Base-by-base conservation (phyloP, 1,140 invertebrate genomes). In the Patella vulgata region DNA sequence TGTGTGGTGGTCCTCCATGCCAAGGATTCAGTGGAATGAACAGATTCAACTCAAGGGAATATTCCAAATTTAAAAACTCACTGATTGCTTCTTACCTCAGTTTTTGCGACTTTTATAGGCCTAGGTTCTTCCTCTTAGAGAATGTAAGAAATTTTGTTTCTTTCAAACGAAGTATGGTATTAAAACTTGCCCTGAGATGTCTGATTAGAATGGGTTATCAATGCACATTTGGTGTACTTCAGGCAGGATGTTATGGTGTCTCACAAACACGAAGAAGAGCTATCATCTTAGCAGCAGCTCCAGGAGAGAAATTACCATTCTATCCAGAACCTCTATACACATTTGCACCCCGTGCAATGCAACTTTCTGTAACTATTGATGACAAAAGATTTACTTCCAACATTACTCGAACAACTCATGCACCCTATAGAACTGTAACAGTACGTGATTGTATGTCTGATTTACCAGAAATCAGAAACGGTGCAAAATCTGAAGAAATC, bases 1-100 rank as follows among this genome's bases (percentile, higher is more conserved):
- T 96, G 3, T 93, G 92, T 78, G 94, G 93, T 39, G 93, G 93
- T 5, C 93, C 93, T n/a, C 93, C 93, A 1, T 96, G 93, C 80
- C 94, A 96, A 84, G 93, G 93, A 0, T 96, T 95, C 81, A 93
- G 91, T 64, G 92, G 91, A 27, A 94, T 95, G 92, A 95, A 95
- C 84, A 85, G 93, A 21, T 95, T 95, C 78, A 95, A 93, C 82
- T 90, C 89, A 0, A 83, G 92, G n/a, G 90, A 94, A 71, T 95
- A 94, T 82, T 94, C 93, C 0, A 86, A 89, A 28, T 95, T 95
- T 71, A 94, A 94, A 87, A 95, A 94, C 81, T 95, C 93, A 0
- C 83, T 95, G 1, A 89, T 95, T n/a, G 91, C 91, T 0, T 90
- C 92, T 0, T 94, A 90, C 78, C 84, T 95, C 1, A 93, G 92